Conservation (phyloP, 2,113 vertebrate species). For the Myiozetetes cayanensis region DNA sequence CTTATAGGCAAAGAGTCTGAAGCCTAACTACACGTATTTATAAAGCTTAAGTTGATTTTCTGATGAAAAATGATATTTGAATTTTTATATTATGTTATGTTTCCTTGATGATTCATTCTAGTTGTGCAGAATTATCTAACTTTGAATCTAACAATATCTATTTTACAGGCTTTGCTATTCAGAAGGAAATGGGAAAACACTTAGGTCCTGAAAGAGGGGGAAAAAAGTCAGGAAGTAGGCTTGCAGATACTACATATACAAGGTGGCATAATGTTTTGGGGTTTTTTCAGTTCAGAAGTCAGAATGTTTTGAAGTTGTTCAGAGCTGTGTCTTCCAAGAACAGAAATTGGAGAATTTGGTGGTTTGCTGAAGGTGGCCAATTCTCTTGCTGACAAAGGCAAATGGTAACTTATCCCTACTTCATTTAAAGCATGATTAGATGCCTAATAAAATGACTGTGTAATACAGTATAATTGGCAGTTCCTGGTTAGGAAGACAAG, state of each 20-base stretch:
- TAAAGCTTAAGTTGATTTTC: neutral
- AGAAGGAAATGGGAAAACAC: neutral
- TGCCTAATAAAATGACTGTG: constrained; percentile 7
- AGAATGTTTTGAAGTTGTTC: neutral
- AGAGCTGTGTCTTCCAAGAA: neutral
- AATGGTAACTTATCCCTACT: neutral
- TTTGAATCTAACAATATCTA: neutral
- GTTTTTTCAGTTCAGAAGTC: neutral
- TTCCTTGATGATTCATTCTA: neutral
- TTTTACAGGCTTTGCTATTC: neutral
- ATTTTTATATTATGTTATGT: neutral
- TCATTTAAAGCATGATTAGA: neutral
- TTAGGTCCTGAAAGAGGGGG: neutral
- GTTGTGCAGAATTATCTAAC: neutral
- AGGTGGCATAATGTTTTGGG: neutral
- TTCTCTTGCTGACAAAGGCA: neutral
- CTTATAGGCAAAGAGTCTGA: neutral
- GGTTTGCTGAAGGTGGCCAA: neutral
- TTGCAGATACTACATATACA: neutral
- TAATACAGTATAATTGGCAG: constrained; percentile 11
- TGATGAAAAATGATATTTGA: neutral
- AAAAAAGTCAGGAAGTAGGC: neutral
- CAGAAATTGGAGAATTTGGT: neutral
- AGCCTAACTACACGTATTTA: neutral
- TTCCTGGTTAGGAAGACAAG: constrained; percentile 16